phyloP scores from a whole-genome alignment of 1,140 invertebrate genomes.

The Euwallacea fornicatus region DNA sequence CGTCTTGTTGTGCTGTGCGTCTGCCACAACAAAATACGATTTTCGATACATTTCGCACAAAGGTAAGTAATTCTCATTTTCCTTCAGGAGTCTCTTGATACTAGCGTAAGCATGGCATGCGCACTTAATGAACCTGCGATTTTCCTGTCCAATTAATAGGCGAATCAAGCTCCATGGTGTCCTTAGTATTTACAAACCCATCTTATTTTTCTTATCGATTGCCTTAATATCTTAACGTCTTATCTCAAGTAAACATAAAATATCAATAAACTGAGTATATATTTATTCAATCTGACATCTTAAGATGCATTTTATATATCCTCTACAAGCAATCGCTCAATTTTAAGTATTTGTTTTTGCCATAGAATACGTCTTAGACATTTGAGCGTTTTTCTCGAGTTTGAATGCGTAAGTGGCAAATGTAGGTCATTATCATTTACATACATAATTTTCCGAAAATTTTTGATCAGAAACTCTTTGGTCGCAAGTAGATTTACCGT shows the following conservation, averaged over 20 bases:
- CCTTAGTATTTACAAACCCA: conserved; percentile 4
- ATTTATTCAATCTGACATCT: neutral
- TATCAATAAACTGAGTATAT: neutral
- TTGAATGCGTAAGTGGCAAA: too few relatives aligned
- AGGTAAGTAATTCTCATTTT: conserved; percentile 48
- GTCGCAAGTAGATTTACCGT: too few relatives aligned
- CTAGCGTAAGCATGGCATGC: too few relatives aligned
- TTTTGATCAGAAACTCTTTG: too few relatives aligned
- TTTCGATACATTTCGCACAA: conserved; percentile 56
- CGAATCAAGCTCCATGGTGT: neutral
- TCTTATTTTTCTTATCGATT: neutral
- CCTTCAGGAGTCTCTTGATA: too few relatives aligned
- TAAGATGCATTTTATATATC: conserved; percentile 2
- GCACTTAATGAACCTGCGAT: too few relatives aligned
- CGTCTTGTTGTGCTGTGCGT: conserved; percentile 8
- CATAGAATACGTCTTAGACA: too few relatives aligned
- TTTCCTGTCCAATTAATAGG: neutral
- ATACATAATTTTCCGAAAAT: too few relatives aligned
- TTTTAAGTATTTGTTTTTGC: neutral
- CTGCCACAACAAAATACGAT: conserved; percentile 40
- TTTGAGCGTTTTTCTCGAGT: too few relatives aligned
- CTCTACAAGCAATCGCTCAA: neutral
- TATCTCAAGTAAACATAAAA: neutral
- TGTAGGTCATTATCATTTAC: too few relatives aligned
- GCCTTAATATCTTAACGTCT: neutral